A percentile compares a stretch with the other conserved stretches of the same genome.
phyloP scores from a whole-genome alignment of 2,113 vertebrate species.

The Ondatra zibethicus region DNA sequence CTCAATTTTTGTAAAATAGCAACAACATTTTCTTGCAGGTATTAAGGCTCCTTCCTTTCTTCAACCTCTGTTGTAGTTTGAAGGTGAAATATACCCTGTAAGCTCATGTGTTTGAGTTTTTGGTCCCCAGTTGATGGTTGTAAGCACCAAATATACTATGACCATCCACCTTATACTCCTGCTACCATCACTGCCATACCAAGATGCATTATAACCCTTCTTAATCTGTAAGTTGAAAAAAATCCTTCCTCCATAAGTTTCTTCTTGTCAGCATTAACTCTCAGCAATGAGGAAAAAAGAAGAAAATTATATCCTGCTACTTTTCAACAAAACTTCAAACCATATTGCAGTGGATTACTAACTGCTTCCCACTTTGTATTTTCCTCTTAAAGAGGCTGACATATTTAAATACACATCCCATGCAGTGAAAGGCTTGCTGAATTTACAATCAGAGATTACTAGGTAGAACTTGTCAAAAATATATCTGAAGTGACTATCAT shows the following conservation, averaged over 20 bases:
- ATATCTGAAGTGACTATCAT: neutral
- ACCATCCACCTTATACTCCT: neutral
- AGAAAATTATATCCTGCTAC: neutral
- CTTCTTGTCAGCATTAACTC: neutral
- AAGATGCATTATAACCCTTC: neutral
- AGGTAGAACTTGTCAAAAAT: neutral
- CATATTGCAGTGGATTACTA: neutral
- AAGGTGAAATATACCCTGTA: too few relatives aligned
- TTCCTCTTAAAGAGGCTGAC: neutral
- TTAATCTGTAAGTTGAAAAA: neutral
- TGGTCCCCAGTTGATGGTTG: too few relatives aligned
- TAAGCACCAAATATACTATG: neutral
- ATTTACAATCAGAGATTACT: neutral
- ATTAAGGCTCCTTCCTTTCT: neutral
- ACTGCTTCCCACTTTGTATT: neutral
- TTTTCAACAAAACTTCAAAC: neutral
- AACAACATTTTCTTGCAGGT: neutral
- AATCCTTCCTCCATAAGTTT: neutral
- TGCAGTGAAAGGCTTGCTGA: neutral
- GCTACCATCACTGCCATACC: too few relatives aligned
- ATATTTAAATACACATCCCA: neutral
- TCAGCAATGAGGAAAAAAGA: neutral
- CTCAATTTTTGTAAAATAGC: neutral
- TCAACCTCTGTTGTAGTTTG: neutral
- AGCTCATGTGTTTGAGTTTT: neutral